These are phyloP conservation scores for Hyperoplus immaculatus DNA, from an alignment of 2,797 vertebrate species.

Conservation along the genomic window DNA sequence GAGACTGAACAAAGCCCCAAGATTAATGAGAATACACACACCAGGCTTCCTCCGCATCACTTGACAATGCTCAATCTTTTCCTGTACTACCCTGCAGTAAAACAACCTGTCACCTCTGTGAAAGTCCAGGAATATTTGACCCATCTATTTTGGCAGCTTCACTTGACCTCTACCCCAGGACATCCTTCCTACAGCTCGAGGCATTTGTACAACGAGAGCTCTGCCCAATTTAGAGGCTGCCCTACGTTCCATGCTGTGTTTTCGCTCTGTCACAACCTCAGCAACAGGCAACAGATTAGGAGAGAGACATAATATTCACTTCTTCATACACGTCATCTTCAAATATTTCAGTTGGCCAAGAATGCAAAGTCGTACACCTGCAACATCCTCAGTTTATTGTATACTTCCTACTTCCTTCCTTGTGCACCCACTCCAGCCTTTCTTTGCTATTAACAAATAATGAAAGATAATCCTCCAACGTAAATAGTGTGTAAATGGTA, in stretches of 20 bases:
- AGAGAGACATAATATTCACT: not conserved
- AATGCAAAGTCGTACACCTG: constrained; percentile 53
- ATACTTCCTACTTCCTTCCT: constrained; percentile 21
- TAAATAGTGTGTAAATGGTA: constrained; percentile 40
- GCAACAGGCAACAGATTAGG: not conserved
- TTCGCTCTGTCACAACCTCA: not conserved
- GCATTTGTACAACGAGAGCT: constrained; percentile 23
- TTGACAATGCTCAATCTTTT: no score
- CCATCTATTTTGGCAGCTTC: not conserved
- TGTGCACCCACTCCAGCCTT: not conserved
- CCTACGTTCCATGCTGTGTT: not conserved
- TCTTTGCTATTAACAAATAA: constrained; percentile 12
- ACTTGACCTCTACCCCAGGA: constrained; percentile 11
- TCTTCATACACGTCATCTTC: constrained; percentile 4
- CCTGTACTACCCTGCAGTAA: not conserved
- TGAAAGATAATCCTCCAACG: constrained; percentile 19
- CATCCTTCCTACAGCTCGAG: constrained; percentile 6
- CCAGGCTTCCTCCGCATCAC: not conserved
- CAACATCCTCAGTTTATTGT: constrained; percentile 34
- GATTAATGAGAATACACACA: not conserved
- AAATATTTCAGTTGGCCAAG: constrained; percentile 14
- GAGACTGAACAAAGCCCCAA: not conserved
- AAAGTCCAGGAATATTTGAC: not conserved
- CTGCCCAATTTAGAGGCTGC: not conserved
- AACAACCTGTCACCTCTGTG: not conserved